Conservation (phyloP, 2,113 vertebrate species). For the Mobula birostris region DNA sequence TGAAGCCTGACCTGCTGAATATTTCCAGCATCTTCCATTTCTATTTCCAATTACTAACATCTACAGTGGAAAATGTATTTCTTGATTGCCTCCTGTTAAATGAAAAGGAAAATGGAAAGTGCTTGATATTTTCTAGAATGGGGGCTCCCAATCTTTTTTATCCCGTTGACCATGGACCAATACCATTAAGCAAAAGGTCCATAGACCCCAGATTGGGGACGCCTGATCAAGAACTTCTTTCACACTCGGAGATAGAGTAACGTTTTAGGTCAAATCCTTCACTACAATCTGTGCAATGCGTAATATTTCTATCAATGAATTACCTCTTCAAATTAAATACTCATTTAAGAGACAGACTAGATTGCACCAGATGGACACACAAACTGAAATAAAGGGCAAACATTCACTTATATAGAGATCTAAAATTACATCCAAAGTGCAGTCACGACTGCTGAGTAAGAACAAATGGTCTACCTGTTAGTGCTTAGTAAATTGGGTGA, state of each 20-base stretch:
- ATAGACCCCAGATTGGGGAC: too few species aligned
- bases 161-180: too few species aligned
- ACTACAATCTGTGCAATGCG: background rate
- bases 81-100: background rate
- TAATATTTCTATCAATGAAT: background rate
- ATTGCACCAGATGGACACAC: background rate
- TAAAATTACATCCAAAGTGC: background rate
- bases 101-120: background rate
- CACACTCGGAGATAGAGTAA: background rate
- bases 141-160: too few species aligned
- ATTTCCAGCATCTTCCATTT: too few species aligned
- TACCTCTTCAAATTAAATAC: background rate
- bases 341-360: background rate
- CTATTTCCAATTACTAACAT: too few species aligned
- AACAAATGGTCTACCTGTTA: too few species aligned
- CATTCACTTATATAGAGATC: background rate
- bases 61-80: background rate
- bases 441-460: background rate
- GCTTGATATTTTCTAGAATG: background rate
- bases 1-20: too few species aligned
- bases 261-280: background rate
- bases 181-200: too few species aligned
- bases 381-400: background rate
- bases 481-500: too few species aligned
- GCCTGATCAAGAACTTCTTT: background rate